Base-by-base conservation (phyloP, 37 sponge, comb jelly and placozoan genomes). In the Eunapius fragilis region DNA sequence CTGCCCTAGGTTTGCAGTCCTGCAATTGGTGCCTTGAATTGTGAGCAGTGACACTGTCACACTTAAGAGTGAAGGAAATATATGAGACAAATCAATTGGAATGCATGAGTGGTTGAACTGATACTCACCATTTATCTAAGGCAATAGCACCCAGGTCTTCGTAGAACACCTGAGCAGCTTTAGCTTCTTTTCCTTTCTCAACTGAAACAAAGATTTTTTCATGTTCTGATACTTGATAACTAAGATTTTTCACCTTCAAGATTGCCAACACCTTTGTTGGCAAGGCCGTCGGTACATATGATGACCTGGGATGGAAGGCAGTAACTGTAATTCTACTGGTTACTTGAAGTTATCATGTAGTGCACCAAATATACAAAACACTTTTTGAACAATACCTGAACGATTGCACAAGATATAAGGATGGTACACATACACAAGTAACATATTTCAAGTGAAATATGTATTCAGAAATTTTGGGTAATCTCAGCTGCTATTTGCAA, bases 261-360 rank as follows among this genome's bases (percentile, higher is more conserved):
- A 49, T 72, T 85, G 25, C 95, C 95, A 9, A 94, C 77, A 68
- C 96, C 96, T 37, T 95, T 87, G 74, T 96, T 96, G 9, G 96
- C 96, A 67, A 96, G 83, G 27, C 96, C 96, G 86, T 96, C 96
- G 37, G 96, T 96, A 41, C 96, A 96, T 5, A 96, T 87, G 30
- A 96, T 85, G 25, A 94, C 95, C 94, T 93, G n/a, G 69, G 22
- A 58, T 58, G 68, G 35, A 78, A 7, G 31, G 22, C 33, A 72
- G 10, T 25, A 11, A 72, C 22, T 25, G 30, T 13, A 32, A 30
- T n/a, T 0, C 1, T 10, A 13, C 0, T 72, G 25, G 11, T 72
- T 0, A 19, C n/a, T 72, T 30, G 11, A 12, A 72, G 34, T 37
- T 76, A 76, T 76, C 37, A 13, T 37, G 25, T 31, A 23, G 34